Conservation (phyloP, 2,888 invertebrate species). For the Yponomeuta plumbellus region DNA sequence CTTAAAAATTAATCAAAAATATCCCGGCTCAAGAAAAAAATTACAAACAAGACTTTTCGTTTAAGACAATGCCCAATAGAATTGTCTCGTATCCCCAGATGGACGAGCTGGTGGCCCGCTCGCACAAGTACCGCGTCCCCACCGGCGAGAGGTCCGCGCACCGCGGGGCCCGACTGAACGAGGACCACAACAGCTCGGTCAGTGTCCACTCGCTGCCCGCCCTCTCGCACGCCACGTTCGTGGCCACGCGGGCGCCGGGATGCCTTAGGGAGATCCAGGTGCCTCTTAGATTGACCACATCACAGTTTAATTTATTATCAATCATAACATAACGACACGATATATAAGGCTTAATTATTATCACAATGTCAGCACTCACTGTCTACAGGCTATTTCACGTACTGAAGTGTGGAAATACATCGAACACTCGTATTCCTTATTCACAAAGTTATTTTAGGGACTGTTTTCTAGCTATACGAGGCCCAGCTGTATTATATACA, state of each 20-base stretch:
- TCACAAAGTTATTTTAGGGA: no score
- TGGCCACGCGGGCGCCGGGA: conserved; percentile 60
- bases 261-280: conserved; percentile 46
- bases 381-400: no score
- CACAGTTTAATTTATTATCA: background rate
- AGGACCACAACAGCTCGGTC: conserved; percentile 12
- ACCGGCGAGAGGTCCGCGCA: conserved; percentile 44
- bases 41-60: no score
- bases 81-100: conserved; percentile 37
- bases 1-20: no score
- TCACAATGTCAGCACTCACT: no score
- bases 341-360: no score
- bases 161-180: conserved; percentile 39
- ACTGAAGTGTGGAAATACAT: no score
- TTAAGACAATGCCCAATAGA: background rate
- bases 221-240: conserved; percentile 59
- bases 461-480: no score
- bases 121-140: conserved; percentile 61
- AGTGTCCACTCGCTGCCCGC: conserved; percentile 55
- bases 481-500: no score
- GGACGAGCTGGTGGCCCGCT: conserved; percentile 62
- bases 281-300: conserved; percentile 1
- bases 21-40: no score
- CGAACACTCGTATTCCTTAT: no score
- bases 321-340: background rate